phyloP scores from a whole-genome alignment of 2,888 invertebrate species.

The Drosophila antonietae region DNA sequence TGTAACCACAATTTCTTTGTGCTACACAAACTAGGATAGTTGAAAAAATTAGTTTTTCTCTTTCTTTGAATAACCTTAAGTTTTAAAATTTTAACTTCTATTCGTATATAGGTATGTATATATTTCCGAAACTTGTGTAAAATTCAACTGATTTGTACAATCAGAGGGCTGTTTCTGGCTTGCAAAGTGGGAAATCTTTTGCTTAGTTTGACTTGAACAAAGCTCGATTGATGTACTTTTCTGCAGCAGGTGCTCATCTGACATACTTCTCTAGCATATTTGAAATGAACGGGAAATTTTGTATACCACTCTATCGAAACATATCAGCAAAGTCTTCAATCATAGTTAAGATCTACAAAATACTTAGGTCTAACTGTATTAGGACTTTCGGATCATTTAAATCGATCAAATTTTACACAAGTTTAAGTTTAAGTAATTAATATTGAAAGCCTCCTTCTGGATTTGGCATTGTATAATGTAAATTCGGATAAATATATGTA shows the following conservation, averaged over 20 bases:
- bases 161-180: neutral
- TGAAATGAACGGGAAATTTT: neutral
- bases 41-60: neutral
- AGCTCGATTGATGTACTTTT: constrained; percentile 6
- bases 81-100: neutral
- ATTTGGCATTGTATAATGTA: constrained; percentile 19
- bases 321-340: neutral
- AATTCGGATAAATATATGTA: constrained; percentile 2
- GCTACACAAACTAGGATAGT: neutral
- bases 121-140: constrained; percentile 3
- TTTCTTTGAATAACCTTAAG: neutral
- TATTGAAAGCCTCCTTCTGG: neutral
- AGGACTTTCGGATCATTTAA: neutral
- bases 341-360: too few species aligned
- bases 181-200: neutral
- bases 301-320: neutral
- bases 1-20: neutral
- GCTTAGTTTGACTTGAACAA: neutral
- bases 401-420: neutral
- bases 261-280: neutral
- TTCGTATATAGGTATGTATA: neutral
- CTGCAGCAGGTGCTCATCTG: constrained; percentile 5
- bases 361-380: neutral
- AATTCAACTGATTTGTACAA: neutral
- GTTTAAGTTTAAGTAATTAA: neutral